Conservation (phyloP, 2,113 vertebrate species). For the Mesitornis unicolor region DNA sequence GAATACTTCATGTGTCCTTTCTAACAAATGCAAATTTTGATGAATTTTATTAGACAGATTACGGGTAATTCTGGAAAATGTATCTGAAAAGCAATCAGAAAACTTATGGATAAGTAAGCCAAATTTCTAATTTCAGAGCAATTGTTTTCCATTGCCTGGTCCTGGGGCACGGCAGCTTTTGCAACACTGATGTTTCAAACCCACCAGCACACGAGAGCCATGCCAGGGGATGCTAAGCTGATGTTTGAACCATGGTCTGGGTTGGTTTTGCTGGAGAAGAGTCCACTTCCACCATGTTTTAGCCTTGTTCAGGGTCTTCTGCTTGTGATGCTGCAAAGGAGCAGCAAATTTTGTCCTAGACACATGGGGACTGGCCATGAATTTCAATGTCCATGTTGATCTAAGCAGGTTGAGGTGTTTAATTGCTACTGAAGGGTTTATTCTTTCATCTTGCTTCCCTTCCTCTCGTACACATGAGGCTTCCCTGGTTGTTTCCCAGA, state of each 20-base stretch:
- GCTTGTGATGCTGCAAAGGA: neutral
- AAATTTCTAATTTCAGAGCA: neutral
- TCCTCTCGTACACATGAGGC: rapidly evolving
- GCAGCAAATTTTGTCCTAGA: neutral
- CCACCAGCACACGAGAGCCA: rapidly evolving
- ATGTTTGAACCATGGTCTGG: neutral
- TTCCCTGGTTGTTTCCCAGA: neutral
- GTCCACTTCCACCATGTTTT: rapidly evolving
- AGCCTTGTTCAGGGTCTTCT: neutral
- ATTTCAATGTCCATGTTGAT: neutral
- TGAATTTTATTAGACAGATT: neutral
- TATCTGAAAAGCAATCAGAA: neutral
- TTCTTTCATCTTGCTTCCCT: neutral
- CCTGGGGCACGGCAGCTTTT: neutral
- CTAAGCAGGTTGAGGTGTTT: neutral
- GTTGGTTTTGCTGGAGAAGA: neutral
- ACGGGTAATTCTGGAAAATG: neutral
- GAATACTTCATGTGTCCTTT: neutral
- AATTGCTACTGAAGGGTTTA: neutral
- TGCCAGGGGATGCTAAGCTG: neutral
- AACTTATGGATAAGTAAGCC: neutral
- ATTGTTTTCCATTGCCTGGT: neutral
- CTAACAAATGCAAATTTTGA: neutral
- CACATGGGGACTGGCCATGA: neutral
- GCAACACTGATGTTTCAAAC: neutral